Evolutionary conservation across 2,888 invertebrate species (phyloP).

Genomic region (Icerya purchasi): DNA sequence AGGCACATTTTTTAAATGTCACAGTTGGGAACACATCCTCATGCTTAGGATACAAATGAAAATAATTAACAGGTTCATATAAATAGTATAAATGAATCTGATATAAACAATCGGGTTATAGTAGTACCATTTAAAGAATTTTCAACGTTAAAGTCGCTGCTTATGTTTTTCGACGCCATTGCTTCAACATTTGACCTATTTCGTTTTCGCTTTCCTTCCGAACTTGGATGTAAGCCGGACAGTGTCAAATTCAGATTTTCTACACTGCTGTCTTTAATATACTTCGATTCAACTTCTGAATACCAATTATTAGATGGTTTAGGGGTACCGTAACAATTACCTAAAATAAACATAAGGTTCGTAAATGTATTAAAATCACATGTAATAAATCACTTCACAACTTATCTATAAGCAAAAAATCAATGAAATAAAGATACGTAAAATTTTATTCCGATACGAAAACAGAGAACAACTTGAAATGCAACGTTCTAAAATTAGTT

Average conservation of each 20-base stretch:
- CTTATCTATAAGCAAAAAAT: too few species aligned
- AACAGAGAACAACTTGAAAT: too few species aligned
- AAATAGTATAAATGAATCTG: too few species aligned
- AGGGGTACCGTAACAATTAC: constrained; percentile 36
- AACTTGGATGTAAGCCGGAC: constrained; percentile 31
- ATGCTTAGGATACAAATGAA: too few species aligned
- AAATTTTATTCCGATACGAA: too few species aligned
- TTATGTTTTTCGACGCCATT: constrained; percentile 26
- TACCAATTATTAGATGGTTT: constrained; percentile 28
- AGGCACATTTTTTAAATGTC: too few species aligned
- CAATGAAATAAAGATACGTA: too few species aligned
- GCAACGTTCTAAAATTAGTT: too few species aligned
- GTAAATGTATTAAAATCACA: neutral
- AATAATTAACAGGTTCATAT: too few species aligned
- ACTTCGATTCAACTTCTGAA: constrained; percentile 20
- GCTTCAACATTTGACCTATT: constrained; percentile 34
- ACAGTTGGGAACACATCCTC: too few species aligned
- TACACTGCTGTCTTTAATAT: constrained; percentile 14
- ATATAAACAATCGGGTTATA: too few species aligned
- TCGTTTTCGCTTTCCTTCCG: constrained; percentile 30
- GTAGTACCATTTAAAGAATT: neutral
- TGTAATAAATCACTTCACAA: too few species aligned
- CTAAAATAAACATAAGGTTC: neutral
- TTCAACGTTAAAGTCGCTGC: constrained; percentile 9
- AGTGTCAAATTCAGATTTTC: constrained; percentile 17